Conservation (phyloP, 2,888 invertebrate genomes). For the Drosophila formosana region DNA sequence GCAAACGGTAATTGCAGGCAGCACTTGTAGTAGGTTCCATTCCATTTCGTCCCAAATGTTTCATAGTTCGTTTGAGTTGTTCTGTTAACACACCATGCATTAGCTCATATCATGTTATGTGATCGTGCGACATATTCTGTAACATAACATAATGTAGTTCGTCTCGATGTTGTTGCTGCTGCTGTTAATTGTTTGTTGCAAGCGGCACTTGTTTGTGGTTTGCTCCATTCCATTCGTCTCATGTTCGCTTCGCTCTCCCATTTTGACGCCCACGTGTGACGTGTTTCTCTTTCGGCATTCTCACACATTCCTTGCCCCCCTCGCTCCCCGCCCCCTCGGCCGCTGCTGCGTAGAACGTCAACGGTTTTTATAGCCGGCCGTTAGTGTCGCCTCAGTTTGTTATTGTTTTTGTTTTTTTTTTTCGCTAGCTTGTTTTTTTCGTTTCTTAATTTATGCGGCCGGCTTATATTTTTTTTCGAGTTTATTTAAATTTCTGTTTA, state of each 20-base stretch:
- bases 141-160: too few species aligned
- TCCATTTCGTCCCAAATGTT: constrained; percentile 57
- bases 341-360: constrained; percentile 10
- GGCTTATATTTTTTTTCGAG: constrained; percentile 53
- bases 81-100: too few species aligned
- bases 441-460: constrained; percentile 64
- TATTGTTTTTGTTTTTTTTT: constrained; percentile 50
- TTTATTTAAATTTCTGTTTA: constrained; percentile 56
- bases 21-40: constrained; percentile 48
- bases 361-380: constrained; percentile 30
- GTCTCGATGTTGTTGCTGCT: not conserved
- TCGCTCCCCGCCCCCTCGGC: not conserved
- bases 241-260: constrained; percentile 49
- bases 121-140: too few species aligned
- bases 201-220: constrained; percentile 21
- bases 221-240: constrained; percentile 66
- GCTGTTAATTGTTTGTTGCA: constrained; percentile 57
- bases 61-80: constrained; percentile 31
- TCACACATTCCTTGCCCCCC: constrained; percentile 11
- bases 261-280: constrained; percentile 65
- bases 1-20: constrained; percentile 52
- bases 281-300: constrained; percentile 37
- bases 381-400: constrained; percentile 61
- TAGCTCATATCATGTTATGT: too few species aligned
- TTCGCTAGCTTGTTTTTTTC: constrained; percentile 42